These are phyloP conservation scores for Gracilinanus agilis DNA, from an alignment of 2,113 vertebrate genomes.

Conservation along the genomic window DNA sequence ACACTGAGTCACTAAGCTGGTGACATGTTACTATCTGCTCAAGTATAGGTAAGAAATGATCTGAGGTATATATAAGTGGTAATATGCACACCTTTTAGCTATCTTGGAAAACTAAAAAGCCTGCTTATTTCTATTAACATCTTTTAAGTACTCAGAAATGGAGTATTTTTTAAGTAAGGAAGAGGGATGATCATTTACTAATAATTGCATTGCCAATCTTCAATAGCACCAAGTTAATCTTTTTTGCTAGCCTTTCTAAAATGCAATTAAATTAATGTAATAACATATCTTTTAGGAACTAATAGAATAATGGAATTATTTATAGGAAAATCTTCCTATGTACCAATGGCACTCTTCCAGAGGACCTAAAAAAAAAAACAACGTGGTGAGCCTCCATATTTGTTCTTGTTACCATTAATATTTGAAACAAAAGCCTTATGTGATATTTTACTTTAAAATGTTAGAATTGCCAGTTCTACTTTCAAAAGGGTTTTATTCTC, in stretches of 20 bases:
- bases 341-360: neutral
- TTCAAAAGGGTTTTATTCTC: neutral
- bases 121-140: neutral
- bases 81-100: neutral
- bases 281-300: no score
- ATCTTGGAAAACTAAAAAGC: neutral
- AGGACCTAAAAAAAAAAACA: neutral
- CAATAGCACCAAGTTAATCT: neutral
- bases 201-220: neutral
- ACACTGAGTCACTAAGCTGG: neutral
- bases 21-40: neutral
- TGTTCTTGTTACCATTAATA: constrained; percentile 18
- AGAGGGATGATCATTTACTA: neutral
- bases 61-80: neutral
- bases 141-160: neutral
- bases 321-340: neutral
- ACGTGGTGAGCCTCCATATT: neutral
- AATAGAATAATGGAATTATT: neutral
- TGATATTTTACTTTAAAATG: neutral
- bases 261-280: neutral
- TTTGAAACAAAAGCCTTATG: neutral
- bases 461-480: neutral
- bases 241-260: constrained; percentile 28
- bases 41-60: neutral
- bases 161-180: neutral